Evolutionary conservation across 2,888 invertebrate species (phyloP), one percentile per base, ranked within the genome.

Genomic region (Diabrotica balteata): DNA sequence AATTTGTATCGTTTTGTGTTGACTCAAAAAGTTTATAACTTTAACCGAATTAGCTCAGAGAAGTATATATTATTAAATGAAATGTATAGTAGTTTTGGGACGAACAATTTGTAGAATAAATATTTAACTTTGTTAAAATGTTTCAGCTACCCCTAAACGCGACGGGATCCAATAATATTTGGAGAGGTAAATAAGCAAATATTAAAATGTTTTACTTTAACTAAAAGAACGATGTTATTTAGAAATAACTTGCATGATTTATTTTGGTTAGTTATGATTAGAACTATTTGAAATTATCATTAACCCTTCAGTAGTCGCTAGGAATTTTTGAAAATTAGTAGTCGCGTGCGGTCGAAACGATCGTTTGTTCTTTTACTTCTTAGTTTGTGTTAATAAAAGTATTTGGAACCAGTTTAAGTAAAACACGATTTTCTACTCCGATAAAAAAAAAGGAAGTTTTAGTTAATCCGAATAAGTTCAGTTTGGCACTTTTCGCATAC

Each of bases 131-230:
- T 55, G 63, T 57, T 61, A 61, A 59, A 68, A 66, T 55, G 66
- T 66, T 66, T 54, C 66, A 49, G 11, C 62, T 43, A 46, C 60
- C 60, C 22, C 57, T 45, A 22, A 66, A 66, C 45, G 50, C 22
- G n/a, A 52, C 43, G 42, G 44, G 57, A 66, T 50, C 66, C 54
- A 66, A 61, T 66, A 60, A 66, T 57, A 66, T 61, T 66, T 66
- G 78, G 78, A 80, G 79, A 64, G 58, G 64, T 64, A 64, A 64
- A 64, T 64, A 64, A 52, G 64, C 58, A 64, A 64, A 64, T 64
- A 80, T 80, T 79, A 80, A 80, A 80, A 81, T 77, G 52, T 59
- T 64, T 45, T 45, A 52, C 11, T 64, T 64, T n/a, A 5, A 22
- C 46, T 11, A 52, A 58, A 46, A 64, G 45, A 10, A 7, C 9